Base-by-base conservation (phyloP, 2,113 vertebrate species). In the Pholis gunnellus region DNA sequence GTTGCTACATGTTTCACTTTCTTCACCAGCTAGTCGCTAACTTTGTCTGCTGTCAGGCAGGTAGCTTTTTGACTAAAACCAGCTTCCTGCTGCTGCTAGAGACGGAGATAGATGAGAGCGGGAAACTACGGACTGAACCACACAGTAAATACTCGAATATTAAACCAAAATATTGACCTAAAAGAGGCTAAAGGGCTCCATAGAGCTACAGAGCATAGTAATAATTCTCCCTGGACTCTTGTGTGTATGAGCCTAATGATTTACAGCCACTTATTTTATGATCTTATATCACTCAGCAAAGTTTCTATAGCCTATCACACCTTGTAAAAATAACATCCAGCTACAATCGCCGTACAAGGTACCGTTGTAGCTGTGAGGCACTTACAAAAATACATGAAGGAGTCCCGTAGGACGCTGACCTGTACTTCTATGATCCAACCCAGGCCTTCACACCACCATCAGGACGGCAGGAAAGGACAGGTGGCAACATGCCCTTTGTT, bases 351-450 rank as follows among this genome's bases (percentile, higher is more conserved):
- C 31, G 17, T 18, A 67, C 5, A 63, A 17, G 31, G 22, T 59
- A 52, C 48, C 3, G 4, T 29, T 14, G 31, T 81, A 25, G 38
- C 31, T 75, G 27, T 72, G 65, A 80, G 52, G 59, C 56, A 44
- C 76, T 72, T 85, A 76, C 34, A 79, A 46, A 82, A 66, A 63
- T 11, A 75, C 66, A 81, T 67, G 59, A 20, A 18, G 11, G 48
- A 75, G 60, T 31, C 65, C 54, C 2, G 27, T 71, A 61, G 65
- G 57, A 85, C 72, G 56, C 82, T 88, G 89, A 93, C 85, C 88
- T 89, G 89, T 88, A 79, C 56, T 57, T 86, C 71, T 61, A 50
- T 77, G 77, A 89, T 79, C 63, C 59, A 81, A 54, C 66, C 52
- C 71, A 72, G 71, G 54, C 79, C 74, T 67, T 75, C 54, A 84